Evolutionary conservation across 2,797 vertebrate genomes (phyloP).

Genomic region (Crypturellus tataupa): DNA sequence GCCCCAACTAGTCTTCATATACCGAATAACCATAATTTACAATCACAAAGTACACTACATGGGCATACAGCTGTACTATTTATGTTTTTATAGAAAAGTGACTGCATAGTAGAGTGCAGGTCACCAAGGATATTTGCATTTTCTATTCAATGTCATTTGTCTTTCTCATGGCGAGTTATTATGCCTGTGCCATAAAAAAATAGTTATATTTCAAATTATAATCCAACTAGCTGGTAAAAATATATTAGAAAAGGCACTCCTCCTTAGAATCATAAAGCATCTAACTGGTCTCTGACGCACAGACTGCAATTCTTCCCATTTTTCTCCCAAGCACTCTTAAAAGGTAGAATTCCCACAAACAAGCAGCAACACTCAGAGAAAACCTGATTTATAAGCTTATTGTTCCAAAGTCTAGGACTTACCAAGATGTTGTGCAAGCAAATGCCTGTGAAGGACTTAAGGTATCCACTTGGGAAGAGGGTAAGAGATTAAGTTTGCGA

Average conservation of each 20-base stretch:
- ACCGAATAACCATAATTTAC: neutral
- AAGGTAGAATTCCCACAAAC: neutral
- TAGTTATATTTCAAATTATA: neutral
- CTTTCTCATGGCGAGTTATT: neutral
- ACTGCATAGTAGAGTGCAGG: neutral
- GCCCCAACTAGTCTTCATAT: neutral
- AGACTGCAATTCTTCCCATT: neutral
- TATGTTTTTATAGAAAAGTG: neutral
- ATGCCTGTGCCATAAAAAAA: neutral
- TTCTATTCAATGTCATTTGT: neutral
- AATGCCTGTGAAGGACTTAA: constrained; percentile 61
- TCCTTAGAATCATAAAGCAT: neutral
- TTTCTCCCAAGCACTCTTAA: neutral
- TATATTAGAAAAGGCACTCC: neutral
- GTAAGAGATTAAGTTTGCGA: constrained; percentile 55
- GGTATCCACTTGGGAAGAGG: constrained; percentile 62
- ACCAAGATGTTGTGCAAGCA: constrained; percentile 49
- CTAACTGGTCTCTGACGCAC: neutral
- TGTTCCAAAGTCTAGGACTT: constrained; percentile 36
- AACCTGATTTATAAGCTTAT: constrained; percentile 21
- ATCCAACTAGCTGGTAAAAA: neutral
- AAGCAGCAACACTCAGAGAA: neutral
- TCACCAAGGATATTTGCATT: neutral
- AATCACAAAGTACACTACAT: neutral
- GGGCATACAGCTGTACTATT: neutral